Base-by-base conservation (phyloP, 2,888 invertebrate species). In the Nomada goodeniana region DNA sequence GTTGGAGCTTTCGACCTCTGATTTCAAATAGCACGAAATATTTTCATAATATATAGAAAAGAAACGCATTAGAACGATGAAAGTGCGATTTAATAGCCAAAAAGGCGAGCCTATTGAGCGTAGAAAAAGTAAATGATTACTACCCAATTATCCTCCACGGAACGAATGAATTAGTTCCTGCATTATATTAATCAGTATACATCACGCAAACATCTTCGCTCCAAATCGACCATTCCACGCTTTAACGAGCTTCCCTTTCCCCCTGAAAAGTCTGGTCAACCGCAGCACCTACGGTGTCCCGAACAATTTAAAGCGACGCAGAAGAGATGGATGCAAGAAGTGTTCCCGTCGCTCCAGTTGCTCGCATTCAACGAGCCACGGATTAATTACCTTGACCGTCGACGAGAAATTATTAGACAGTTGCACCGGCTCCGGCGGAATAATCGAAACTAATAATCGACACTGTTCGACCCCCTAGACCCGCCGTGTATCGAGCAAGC, bases 321-420 rank as follows among this genome's bases (percentile, higher is more conserved):
- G 69, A 76, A 29, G 29, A 59, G 70, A 68, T 65, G 73, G 74
- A 79, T 26, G 72, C 84, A 78, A 84, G 72, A 60, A 52, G 29
- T 59, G 29, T 61, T 74, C 26, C 29, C 20, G 72, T 81, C 53
- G 36, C 59, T 55, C 63, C 60, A 44, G 44, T 13, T 44, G 59
- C 80, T 85, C 80, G 73, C 76, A 82, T 63, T 76, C 59, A 44
- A 72, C 29, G 76, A 67, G 23, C 76, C 55, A 59, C 20, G 80
- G 60, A 87, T 86, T 86, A 82, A 83, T 85, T 78, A 74, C 60
- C 64, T 69, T 44, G 4, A 72, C 67, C 74, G 67, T 83, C 80
- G 84, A 84, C 85, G 84, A 87, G 88, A 82, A 84, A 81, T 85
- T 83, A 85, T 88, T 84, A 87, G 89, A 88, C 86, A 88, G 89